phyloP scores from a whole-genome alignment of 30 jellyfish, hydroid and myxozoan species.

The Mastigias papua region DNA sequence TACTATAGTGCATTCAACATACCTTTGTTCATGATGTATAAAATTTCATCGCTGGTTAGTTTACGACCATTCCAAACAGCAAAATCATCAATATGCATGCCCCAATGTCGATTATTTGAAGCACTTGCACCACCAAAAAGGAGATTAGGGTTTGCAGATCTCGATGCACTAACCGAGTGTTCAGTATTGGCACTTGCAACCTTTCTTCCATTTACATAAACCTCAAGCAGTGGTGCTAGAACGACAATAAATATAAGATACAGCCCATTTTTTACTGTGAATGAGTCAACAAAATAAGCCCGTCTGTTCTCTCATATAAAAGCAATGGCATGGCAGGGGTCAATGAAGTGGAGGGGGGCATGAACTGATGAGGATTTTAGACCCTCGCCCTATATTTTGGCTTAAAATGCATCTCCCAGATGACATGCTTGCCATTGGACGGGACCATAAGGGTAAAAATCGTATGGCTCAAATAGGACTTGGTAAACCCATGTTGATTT shows the following conservation, averaged over 20 bases:
- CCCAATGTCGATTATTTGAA: background rate
- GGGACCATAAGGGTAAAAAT: too few relatives aligned
- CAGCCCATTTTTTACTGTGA: background rate
- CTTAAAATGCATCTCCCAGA: too few relatives aligned
- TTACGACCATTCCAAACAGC: slow-evolving; percentile 7
- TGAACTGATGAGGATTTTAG: too few relatives aligned
- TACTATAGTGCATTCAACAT: too few relatives aligned
- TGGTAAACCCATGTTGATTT: too few relatives aligned
- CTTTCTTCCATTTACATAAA: background rate
- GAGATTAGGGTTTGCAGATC: background rate
- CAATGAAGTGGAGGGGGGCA: too few relatives aligned
- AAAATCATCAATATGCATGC: slow-evolving; percentile 35
- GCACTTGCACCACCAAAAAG: background rate
- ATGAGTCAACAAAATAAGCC: background rate
- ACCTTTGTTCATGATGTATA: slow-evolving; percentile 29
- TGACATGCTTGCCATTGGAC: too few relatives aligned
- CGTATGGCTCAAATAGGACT: too few relatives aligned
- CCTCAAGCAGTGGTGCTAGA: background rate
- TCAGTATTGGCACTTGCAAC: background rate
- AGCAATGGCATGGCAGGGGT: too few relatives aligned
- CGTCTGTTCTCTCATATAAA: too few relatives aligned
- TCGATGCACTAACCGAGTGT: background rate
- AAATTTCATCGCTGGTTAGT: slow-evolving; percentile 2
- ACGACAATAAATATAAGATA: background rate
- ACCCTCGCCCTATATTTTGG: too few relatives aligned